Evolutionary conservation across 2,888 invertebrate species (phyloP), one percentile per base, ranked within the genome.

Genomic region (Vandiemenella viatica): DNA sequence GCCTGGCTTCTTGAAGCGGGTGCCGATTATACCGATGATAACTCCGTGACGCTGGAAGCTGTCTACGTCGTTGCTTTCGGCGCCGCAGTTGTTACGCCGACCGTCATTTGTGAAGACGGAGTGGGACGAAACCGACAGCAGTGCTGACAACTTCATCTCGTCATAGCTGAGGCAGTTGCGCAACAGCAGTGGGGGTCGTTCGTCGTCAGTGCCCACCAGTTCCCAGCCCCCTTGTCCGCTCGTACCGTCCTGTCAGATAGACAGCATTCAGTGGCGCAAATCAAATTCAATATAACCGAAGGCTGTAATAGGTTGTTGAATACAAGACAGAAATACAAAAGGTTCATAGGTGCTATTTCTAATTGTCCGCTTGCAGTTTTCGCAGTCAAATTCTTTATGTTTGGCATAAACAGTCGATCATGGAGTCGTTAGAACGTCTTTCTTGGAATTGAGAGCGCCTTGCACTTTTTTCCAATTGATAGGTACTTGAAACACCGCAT

Each of bases 21-120:
- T 65, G 0, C 75, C 75, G 43, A 76, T 65, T 56, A 61, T 73
- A 64, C 51, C 67, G 60, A 75, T 63, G 4, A 75, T 66, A 5
- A 74, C 66, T 13, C 75, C 77, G 42, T 65, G 63, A 1, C 62
- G 62, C 59, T 72, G 68, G 23, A 74, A 60, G 6, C 62, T 62
- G 5, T 62, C 58, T 41, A 68, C 67, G 43, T 73, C 69, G 37
- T 65, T 67, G 37, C 60, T 62, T 1, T 68, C 63, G 2, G 68
- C 62, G 1, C 77, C 79, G 55, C 73, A 70, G 16, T 69, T 68
- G 40, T 67, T 64, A 21, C 78, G 65, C 8, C 67, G 62, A 0
- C 79, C 79, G 50, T 76, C 68, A 50, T 79, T 79, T 46, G 78
- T 70, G 55, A 78, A 79, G 55, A 70, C 71, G 0, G 75, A 75